phyloP scores from a whole-genome alignment of 2,797 vertebrate genomes.

The Antennarius maculatus region DNA sequence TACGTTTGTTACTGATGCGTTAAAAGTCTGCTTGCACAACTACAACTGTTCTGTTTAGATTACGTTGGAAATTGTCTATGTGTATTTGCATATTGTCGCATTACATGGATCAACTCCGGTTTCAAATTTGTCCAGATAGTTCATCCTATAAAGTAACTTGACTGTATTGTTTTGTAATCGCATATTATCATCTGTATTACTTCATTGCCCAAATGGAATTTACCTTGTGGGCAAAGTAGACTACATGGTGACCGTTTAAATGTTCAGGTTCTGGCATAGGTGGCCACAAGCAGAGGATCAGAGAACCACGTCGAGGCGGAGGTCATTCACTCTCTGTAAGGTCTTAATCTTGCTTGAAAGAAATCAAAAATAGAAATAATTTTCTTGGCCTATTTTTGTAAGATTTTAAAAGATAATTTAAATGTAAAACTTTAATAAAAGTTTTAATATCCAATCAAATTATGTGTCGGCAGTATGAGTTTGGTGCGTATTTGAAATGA shows the following conservation, averaged over 20 bases:
- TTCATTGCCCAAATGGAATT: conserved; percentile 7
- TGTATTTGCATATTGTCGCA: conserved; percentile 6
- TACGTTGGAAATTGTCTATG: neutral
- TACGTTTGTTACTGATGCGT: conserved; percentile 25
- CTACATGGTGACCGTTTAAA: conserved; percentile 22
- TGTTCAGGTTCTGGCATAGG: conserved; percentile 38
- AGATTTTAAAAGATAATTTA: conserved; percentile 55
- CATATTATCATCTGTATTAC: conserved; percentile 28
- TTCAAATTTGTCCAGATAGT: conserved; percentile 26
- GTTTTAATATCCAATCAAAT: conserved; percentile 59
- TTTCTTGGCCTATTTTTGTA: conserved; percentile 73
- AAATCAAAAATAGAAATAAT: conserved; percentile 66
- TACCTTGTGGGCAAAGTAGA: conserved; percentile 21
- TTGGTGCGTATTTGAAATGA: conserved; percentile 1
- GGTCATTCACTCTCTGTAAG: conserved; percentile 49
- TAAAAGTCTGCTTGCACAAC: conserved; percentile 6
- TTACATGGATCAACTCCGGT: conserved; percentile 18
- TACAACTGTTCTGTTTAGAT: conserved; percentile 16
- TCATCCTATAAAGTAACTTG: neutral
- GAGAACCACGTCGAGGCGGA: conserved; percentile 11
- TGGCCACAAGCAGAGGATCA: conserved; percentile 15
- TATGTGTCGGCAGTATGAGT: conserved; percentile 6
- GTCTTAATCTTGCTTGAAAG: conserved; percentile 50
- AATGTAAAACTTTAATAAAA: conserved; percentile 67
- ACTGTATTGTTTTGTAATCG: conserved; percentile 24